Base-by-base conservation (phyloP, 2,113 vertebrate species). In the Thinocorus orbignyianus region DNA sequence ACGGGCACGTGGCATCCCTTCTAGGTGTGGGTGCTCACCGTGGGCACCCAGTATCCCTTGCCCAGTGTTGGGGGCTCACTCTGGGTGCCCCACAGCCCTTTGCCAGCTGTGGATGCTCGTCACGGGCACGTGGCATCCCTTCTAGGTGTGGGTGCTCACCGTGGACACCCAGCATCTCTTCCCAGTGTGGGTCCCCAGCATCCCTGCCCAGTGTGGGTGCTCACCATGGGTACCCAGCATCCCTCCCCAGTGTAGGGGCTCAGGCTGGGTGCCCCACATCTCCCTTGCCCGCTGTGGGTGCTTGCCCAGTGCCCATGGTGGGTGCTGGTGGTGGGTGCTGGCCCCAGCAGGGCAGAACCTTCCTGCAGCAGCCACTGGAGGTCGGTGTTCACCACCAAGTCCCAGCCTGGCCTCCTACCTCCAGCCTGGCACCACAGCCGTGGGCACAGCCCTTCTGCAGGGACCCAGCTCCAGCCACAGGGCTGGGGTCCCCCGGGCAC, bases 371-470 rank as follows among this genome's bases (percentile, higher is more conserved):
- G 71, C 95, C 97, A 92, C 93, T 83, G 94, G 96, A 77, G 70
- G 96, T 72, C 97, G 95, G 88, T 88, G 92, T 92, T 93, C 66
- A 55, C 65, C 91, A 16, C 11, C 4, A 9, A 83, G 28, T 82
- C 54, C 84, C 61, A 35, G 5, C n/a, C 16, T 2, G 3, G 10
- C 39, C 72, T 24, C 46, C 17, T 3, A 1, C 30, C 54, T 51
- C 42, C 52, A 26, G 14, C 61, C 28, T n/a, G 54, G 25, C n/a
- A 44, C 42, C 42, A 44, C n/a, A 5, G 0, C 28, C 2, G 3
- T 60, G 46, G 70, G 46, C 10, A 9, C 49, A 51, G 6, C 52
- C 39, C 46, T 6, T 13, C 41, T 9, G 14, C 49, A 28, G 25
- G 30, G 6, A 30, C 54, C 44, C 15, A 1, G 8, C 57, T 30